Evolutionary conservation across 2,888 invertebrate species (phyloP).

Genomic region (Rhagonycha fulva): DNA sequence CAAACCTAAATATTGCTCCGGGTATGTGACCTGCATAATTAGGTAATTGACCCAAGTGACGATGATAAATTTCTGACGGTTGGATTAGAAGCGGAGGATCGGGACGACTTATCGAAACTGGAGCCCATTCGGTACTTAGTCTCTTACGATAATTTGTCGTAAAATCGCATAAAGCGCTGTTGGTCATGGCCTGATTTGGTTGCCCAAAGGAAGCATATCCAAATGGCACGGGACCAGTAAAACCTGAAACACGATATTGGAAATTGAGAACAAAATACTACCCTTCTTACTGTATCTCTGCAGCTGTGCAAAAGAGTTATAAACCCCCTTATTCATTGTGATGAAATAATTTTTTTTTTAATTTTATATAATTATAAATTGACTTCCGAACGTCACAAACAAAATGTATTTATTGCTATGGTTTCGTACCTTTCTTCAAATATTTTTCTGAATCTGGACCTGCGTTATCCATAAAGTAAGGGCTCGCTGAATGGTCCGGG

Average conservation of each 20-base stretch:
- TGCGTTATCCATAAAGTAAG: constrained; percentile 68
- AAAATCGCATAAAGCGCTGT: constrained; percentile 75
- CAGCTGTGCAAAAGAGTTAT: constrained; percentile 49
- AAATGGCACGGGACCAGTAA: constrained; percentile 69
- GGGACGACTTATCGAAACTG: constrained; percentile 61
- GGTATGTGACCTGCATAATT: constrained; percentile 81
- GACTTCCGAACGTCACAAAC: neutral
- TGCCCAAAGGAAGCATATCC: constrained; percentile 68
- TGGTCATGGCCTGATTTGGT: constrained; percentile 67
- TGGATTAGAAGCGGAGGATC: constrained; percentile 59
- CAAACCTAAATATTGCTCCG: constrained; percentile 69
- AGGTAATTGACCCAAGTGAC: constrained; percentile 74
- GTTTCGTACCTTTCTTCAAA: constrained; percentile 64
- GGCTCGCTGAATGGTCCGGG: constrained; percentile 63
- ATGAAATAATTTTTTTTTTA: neutral
- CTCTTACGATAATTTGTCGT: constrained; percentile 74
- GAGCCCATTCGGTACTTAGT: constrained; percentile 76
- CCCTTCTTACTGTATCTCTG: constrained; percentile 42
- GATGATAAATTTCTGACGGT: constrained; percentile 70
- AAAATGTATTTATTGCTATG: neutral
- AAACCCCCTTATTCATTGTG: constrained; percentile 47
- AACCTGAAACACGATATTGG: constrained; percentile 55
- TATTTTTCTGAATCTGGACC: constrained; percentile 67
- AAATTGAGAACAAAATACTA: neutral
- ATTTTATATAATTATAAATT: neutral